Conservation (phyloP, 1,140 invertebrate species). For the Aethina tumida region DNA sequence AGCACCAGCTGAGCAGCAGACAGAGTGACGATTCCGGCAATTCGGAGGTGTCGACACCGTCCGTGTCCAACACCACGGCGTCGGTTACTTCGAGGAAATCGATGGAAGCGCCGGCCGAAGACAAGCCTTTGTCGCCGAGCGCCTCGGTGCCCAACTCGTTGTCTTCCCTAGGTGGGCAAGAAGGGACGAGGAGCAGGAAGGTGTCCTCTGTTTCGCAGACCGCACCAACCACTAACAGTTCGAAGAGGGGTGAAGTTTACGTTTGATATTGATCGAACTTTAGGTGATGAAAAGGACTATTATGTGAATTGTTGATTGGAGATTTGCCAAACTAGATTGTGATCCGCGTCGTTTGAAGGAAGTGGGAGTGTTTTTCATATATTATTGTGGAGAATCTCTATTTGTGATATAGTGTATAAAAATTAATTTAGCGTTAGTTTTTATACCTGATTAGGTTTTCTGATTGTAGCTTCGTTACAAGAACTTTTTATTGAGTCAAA, state of each 20-base stretch:
- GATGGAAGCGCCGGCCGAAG: slow-evolving; percentile 9
- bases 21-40: slow-evolving; percentile 14
- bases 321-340: background rate
- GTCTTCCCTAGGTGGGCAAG: slow-evolving; percentile 34
- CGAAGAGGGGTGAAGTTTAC: slow-evolving; percentile 46
- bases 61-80: slow-evolving; percentile 23
- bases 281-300: slow-evolving; percentile 2
- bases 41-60: slow-evolving; percentile 22
- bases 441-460: no score
- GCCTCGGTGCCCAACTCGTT: slow-evolving; percentile 24
- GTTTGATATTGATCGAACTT: slow-evolving; percentile 30
- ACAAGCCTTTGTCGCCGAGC: slow-evolving; percentile 12
- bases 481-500: no score
- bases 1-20: slow-evolving; percentile 13
- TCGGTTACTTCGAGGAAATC: slow-evolving; percentile 22
- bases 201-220: slow-evolving; percentile 32
- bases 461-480: no score
- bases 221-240: slow-evolving; percentile 32
- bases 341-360: background rate
- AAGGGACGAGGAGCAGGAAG: slow-evolving; percentile 26
- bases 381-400: background rate
- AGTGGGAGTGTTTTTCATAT: background rate
- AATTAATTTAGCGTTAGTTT: no score
- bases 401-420: background rate
- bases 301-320: slow-evolving; percentile 2